Conservation (phyloP, 2,797 vertebrate species). For the Manis crassicaudata region DNA sequence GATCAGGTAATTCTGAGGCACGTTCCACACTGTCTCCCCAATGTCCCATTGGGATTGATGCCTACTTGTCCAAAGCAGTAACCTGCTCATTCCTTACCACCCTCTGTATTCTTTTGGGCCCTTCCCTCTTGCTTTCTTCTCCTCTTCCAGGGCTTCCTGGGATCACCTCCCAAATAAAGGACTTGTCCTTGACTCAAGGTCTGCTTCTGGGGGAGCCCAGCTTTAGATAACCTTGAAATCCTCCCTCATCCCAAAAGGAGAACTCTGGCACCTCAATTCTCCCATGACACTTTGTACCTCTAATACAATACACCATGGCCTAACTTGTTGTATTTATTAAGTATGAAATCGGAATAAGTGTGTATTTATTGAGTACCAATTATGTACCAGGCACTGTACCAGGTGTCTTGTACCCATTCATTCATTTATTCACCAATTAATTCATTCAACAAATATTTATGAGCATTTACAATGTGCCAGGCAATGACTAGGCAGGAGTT, state of each 20-base stretch:
- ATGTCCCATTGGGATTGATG: background rate
- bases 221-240: background rate
- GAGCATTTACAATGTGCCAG: background rate
- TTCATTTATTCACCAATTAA: background rate
- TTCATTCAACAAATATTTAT: constrained; percentile 8
- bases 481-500: background rate
- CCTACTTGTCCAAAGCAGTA: background rate
- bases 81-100: background rate
- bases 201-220: background rate
- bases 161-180: background rate
- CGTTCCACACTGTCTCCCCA: background rate
- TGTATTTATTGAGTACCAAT: background rate
- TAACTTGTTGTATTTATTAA: background rate
- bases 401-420: background rate
- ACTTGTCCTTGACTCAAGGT: background rate
- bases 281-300: background rate
- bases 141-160: background rate
- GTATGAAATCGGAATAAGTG: background rate
- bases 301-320: background rate
- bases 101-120: background rate
- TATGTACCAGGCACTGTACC: background rate
- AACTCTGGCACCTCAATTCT: background rate
- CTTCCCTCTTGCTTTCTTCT: background rate
- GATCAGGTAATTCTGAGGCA: background rate
- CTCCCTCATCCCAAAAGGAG: background rate